Conservation (phyloP, 92 coral and sea anemone species). For the Muricea muricata region DNA sequence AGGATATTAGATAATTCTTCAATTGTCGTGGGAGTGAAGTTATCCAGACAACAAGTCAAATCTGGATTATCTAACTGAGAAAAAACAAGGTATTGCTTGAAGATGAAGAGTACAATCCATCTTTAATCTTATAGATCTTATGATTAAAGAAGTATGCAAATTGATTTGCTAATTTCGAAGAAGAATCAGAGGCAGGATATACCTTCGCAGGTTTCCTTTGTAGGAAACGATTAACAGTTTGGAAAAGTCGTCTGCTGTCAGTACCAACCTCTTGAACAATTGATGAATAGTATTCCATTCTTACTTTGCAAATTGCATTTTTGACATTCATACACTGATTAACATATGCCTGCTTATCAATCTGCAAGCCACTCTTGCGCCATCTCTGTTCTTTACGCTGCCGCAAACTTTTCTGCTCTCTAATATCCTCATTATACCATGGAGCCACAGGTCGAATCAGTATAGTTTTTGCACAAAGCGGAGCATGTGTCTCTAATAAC, state of each 20-base stretch:
- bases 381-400: too few relatives aligned
- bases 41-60: background rate
- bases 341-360: constrained; percentile 14
- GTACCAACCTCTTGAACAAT: constrained; percentile 45
- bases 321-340: constrained; percentile 44
- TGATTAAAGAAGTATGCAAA: constrained; percentile 58
- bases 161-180: constrained; percentile 42
- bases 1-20: constrained; percentile 66
- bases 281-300: constrained; percentile 46
- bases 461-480: too few relatives aligned
- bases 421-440: too few relatives aligned
- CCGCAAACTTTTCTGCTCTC: too few relatives aligned
- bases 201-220: constrained; percentile 54
- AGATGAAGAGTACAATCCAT: background rate
- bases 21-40: constrained; percentile 44
- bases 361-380: too few relatives aligned
- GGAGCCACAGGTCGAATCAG: too few relatives aligned
- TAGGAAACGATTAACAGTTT: constrained; percentile 40
- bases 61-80: constrained; percentile 4
- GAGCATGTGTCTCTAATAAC: too few relatives aligned
- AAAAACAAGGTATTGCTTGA: background rate
- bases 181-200: constrained; percentile 34
- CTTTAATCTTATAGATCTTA: constrained; percentile 25
- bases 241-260: too few relatives aligned
- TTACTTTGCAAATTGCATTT: constrained; percentile 48